These are phyloP conservation scores for Drosophila monieri DNA, from an alignment of 2,888 invertebrate genomes.

Conservation along the genomic window DNA sequence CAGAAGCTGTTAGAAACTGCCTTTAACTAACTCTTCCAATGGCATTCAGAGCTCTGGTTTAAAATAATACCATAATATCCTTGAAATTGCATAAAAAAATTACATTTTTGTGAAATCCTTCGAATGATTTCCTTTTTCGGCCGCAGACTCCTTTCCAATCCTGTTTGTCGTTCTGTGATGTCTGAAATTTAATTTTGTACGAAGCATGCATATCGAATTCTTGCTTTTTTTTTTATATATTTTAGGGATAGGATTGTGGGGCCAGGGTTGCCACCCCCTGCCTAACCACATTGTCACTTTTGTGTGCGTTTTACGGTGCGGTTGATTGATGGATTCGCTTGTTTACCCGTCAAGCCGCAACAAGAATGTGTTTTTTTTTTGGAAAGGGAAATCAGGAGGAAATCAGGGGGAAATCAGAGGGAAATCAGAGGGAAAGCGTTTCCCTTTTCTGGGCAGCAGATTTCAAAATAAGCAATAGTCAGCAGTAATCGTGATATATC, in stretches of 20 bases:
- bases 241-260: slow-evolving; percentile 24
- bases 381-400: background rate
- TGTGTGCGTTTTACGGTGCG: slow-evolving; percentile 63
- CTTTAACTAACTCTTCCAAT: too few species aligned
- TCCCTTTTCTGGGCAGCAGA: slow-evolving; percentile 7
- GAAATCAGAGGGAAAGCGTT: slow-evolving; percentile 5
- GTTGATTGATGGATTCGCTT: slow-evolving; percentile 74
- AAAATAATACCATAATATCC: background rate
- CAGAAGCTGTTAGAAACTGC: too few species aligned
- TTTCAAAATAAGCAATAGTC: slow-evolving; percentile 54
- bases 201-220: slow-evolving; percentile 48
- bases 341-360: slow-evolving; percentile 66
- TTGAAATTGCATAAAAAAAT: background rate
- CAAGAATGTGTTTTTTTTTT: slow-evolving; percentile 39
- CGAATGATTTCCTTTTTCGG: background rate
- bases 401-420: slow-evolving; percentile 1
- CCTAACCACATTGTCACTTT: slow-evolving; percentile 68
- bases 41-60: too few species aligned
- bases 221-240: background rate
- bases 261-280: background rate
- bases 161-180: slow-evolving; percentile 19
- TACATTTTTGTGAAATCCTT: background rate
- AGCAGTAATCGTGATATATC: slow-evolving; percentile 64
- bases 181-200: slow-evolving; percentile 50
- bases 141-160: background rate